Conservation (phyloP, 2,113 vertebrate genomes). For the Alethe castanea region DNA sequence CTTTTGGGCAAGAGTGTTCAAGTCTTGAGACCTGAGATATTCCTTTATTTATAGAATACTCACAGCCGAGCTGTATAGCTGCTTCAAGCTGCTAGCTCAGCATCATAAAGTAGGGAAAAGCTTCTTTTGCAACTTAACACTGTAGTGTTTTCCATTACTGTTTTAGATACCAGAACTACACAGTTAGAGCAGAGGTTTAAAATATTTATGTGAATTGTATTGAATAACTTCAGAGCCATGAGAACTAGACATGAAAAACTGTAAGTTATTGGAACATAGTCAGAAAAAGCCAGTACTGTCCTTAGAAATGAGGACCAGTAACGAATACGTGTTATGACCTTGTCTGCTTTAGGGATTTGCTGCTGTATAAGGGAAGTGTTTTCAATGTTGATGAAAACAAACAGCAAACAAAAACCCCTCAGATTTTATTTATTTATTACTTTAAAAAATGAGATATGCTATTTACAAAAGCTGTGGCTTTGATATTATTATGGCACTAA, state of each 20-base stretch:
- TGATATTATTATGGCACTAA: neutral
- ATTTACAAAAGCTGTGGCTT: neutral
- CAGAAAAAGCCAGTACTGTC: neutral
- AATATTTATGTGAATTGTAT: neutral
- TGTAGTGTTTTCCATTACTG: neutral
- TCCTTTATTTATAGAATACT: neutral
- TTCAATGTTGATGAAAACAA: neutral
- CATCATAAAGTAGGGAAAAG: neutral
- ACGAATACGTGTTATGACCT: neutral
- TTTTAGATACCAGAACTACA: neutral
- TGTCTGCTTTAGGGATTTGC: neutral
- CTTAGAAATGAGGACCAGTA: neutral
- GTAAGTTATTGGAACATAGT: neutral
- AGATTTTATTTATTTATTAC: neutral
- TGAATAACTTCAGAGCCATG: neutral
- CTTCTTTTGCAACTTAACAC: neutral
- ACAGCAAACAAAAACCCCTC: neutral
- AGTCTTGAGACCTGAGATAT: neutral
- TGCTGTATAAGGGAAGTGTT: neutral
- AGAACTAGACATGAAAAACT: neutral
- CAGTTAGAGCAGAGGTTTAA: neutral
- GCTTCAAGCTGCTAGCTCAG: neutral
- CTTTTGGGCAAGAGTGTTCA: neutral
- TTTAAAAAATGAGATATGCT: rapidly evolving
- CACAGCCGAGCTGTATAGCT: neutral